Evolutionary conservation across 2,888 invertebrate species (phyloP).

Genomic region (Lasioglossum calceatum): DNA sequence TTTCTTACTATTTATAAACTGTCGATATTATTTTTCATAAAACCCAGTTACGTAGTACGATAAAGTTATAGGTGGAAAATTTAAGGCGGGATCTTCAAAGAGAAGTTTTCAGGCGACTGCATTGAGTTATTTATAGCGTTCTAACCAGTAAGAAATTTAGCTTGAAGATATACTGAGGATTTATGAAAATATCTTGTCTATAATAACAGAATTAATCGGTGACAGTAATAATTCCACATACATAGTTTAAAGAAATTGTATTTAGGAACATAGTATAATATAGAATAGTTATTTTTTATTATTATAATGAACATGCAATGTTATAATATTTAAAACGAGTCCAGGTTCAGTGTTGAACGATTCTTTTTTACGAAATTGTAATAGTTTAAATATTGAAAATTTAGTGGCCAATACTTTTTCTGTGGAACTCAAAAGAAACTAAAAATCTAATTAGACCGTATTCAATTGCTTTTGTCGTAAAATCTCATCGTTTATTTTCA

Average conservation of each 20-base stretch:
- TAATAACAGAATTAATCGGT: not conserved
- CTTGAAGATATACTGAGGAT: not conserved
- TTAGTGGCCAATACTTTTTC: too few species aligned
- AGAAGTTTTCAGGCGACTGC: not conserved
- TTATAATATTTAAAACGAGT: too few species aligned
- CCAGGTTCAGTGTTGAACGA: too few species aligned
- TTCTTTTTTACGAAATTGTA: too few species aligned
- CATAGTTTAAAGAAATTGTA: not conserved
- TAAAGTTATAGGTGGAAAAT: not conserved
- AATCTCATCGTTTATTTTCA: too few species aligned
- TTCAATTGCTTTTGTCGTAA: too few species aligned
- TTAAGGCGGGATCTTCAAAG: not conserved
- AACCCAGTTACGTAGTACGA: not conserved
- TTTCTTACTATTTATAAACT: not conserved
- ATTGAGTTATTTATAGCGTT: conserved; percentile 6
- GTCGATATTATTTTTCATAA: not conserved
- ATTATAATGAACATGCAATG: too few species aligned
- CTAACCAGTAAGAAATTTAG: not conserved
- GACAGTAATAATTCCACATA: not conserved
- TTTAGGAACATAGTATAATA: too few species aligned
- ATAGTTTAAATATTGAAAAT: too few species aligned
- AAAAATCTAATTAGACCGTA: too few species aligned
- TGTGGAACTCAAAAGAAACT: too few species aligned
- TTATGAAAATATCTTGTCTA: not conserved
- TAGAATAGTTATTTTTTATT: too few species aligned